Percentiles rank a stretch among this genome's conserved stretches.
phyloP scores from a whole-genome alignment of 2,797 vertebrate genomes.

The Carduelis carduelis region DNA sequence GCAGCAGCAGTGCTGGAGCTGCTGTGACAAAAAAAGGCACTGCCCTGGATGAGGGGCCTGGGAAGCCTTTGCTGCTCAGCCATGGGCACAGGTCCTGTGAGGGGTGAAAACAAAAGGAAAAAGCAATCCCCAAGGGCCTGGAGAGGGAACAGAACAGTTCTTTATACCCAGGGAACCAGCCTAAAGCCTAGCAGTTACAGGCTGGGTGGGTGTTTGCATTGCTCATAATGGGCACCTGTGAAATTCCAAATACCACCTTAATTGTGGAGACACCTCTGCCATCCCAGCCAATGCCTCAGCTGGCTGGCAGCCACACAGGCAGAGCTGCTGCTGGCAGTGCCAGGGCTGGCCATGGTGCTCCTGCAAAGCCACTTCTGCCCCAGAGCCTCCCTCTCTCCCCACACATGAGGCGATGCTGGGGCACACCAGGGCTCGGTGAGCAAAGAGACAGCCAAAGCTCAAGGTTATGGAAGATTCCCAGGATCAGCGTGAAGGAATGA shows the following conservation, averaged over 20 bases:
- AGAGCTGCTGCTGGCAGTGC: not conserved
- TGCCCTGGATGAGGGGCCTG: accelerated
- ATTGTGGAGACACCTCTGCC: not conserved
- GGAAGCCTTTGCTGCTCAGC: not conserved
- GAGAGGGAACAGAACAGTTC: not conserved
- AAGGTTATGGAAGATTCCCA: constrained; percentile 42
- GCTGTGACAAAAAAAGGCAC: not conserved
- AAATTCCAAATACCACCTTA: not conserved
- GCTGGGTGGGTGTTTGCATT: accelerated
- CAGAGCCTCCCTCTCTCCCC: accelerated
- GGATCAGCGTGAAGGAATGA: not conserved
- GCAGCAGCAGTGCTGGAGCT: not conserved
- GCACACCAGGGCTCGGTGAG: accelerated
- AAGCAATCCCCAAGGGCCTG: not conserved
- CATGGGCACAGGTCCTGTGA: accelerated
- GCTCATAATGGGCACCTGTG: accelerated
- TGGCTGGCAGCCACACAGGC: accelerated
- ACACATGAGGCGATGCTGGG: accelerated
- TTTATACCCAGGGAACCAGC: not conserved
- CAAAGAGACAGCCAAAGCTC: not conserved
- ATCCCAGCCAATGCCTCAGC: accelerated
- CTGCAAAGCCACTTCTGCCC: not conserved
- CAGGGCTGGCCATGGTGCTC: not conserved
- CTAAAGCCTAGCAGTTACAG: not conserved
- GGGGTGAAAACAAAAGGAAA: not conserved